Conservation (phyloP, 1,140 invertebrate species). For the Pseudomyrmex cubaensis region DNA sequence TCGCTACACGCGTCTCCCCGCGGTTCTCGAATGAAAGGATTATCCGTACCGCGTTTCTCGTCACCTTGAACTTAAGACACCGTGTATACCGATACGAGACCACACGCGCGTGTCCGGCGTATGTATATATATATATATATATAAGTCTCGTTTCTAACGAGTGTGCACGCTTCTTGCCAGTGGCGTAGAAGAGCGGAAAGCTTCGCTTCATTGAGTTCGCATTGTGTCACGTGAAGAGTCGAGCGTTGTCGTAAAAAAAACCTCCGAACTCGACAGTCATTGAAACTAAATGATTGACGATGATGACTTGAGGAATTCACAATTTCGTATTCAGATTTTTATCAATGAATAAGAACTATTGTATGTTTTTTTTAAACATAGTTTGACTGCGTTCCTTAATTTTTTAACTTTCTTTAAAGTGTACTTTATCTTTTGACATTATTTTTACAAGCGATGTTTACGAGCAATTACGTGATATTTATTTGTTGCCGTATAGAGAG, state of each 20-base stretch:
- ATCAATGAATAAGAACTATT: too few relatives aligned
- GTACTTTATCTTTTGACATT: slow-evolving; percentile 26
- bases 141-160: slow-evolving; percentile 29
- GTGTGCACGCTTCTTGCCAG: slow-evolving; percentile 23
- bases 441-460: slow-evolving; percentile 14
- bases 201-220: not conserved
- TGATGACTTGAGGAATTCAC: not conserved
- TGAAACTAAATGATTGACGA: not conserved
- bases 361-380: too few relatives aligned
- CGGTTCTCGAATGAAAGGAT: slow-evolving; percentile 11
- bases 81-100: slow-evolving; percentile 27
- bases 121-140: not conserved
- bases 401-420: too few relatives aligned
- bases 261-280: not conserved
- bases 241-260: not conserved
- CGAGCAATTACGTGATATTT: not conserved
- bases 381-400: too few relatives aligned
- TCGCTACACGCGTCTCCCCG: slow-evolving; percentile 29
- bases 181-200: slow-evolving; percentile 25
- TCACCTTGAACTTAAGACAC: slow-evolving; percentile 57
- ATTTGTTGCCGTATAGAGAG: slow-evolving; percentile 26
- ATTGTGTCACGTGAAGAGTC: not conserved
- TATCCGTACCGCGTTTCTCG: slow-evolving; percentile 32
- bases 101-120: slow-evolving; percentile 16
- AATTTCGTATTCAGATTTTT: not conserved